Evolutionary conservation across 1,140 invertebrate genomes (phyloP).

Genomic region (Macrosteles quadrilineatus): DNA sequence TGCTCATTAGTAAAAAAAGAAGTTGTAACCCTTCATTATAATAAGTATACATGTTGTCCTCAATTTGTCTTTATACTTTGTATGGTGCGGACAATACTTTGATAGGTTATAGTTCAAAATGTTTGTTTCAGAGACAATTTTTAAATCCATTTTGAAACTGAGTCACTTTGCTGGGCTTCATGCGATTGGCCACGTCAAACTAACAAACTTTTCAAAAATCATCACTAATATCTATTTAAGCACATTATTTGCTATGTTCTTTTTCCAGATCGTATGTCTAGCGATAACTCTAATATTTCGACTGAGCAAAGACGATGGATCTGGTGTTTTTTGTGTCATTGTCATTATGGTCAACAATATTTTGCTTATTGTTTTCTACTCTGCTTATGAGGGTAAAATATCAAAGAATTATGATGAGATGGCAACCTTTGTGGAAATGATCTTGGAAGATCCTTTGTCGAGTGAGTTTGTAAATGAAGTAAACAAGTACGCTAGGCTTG

Average conservation of each 20-base stretch:
- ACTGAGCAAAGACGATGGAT: not conserved
- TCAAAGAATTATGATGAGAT: not conserved
- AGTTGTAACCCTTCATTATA: too few species aligned
- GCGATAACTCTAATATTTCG: not conserved
- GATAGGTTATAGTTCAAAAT: too few species aligned
- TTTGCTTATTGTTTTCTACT: not conserved
- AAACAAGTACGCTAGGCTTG: not conserved
- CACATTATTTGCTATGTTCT: not conserved
- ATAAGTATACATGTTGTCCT: too few species aligned
- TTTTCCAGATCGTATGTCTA: slow-evolving; percentile 5
- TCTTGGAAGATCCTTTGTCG: not conserved
- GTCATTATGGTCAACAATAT: not conserved
- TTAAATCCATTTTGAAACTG: not conserved
- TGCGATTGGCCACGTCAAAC: not conserved
- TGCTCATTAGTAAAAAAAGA: too few species aligned
- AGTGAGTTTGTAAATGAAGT: not conserved
- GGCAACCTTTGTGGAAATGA: not conserved
- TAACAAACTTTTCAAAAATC: not conserved
- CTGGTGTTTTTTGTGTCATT: not conserved
- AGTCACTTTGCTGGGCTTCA: not conserved
- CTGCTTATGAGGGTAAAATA: not conserved
- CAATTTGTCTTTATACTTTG: too few species aligned
- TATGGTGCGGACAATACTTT: too few species aligned
- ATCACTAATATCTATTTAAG: not conserved
- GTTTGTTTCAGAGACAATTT: not conserved